A percentile compares a stretch with the other conserved stretches of the same genome.
Evolutionary conservation across 2,113 vertebrate genomes (phyloP).

Genomic region (Gobiocypris rarus): DNA sequence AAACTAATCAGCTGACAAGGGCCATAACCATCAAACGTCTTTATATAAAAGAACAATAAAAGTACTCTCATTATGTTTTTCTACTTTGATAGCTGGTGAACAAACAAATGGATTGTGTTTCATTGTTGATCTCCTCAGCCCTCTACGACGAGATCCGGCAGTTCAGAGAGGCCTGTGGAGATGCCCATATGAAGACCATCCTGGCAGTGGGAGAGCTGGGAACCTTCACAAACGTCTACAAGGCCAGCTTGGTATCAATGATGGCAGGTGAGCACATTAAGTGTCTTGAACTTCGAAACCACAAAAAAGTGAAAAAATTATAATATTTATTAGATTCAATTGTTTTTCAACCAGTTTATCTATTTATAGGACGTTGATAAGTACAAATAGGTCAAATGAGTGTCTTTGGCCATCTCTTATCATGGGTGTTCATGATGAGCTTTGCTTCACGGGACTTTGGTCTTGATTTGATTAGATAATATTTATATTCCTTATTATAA

Average conservation of each 20-base stretch:
- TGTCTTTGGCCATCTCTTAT: too few species aligned
- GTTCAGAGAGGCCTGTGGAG: slow-evolving; percentile 88
- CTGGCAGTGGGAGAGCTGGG: slow-evolving; percentile 91
- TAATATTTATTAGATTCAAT: too few species aligned
- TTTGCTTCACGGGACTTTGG: too few species aligned
- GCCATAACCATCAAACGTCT: not conserved
- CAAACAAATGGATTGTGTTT: not conserved
- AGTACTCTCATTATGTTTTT: not conserved
- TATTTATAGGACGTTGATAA: too few species aligned
- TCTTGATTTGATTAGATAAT: too few species aligned
- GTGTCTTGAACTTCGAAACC: too few species aligned
- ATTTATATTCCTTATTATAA: too few species aligned
- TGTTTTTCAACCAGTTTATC: too few species aligned
- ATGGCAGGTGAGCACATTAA: slow-evolving; percentile 89
- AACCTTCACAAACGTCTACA: slow-evolving; percentile 90
- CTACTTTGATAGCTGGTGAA: not conserved
- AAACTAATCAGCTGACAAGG: not conserved
- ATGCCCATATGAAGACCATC: slow-evolving; percentile 96
- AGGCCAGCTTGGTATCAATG: slow-evolving; percentile 95
- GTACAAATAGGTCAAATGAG: too few species aligned
- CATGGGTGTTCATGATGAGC: too few species aligned
- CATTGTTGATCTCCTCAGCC: slow-evolving; percentile 67
- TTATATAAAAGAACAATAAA: too few species aligned
- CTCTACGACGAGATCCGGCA: slow-evolving; percentile 88
- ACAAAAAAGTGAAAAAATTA: too few species aligned